Conservation (phyloP, 2,888 invertebrate species). For the Oxystoma pomonae region DNA sequence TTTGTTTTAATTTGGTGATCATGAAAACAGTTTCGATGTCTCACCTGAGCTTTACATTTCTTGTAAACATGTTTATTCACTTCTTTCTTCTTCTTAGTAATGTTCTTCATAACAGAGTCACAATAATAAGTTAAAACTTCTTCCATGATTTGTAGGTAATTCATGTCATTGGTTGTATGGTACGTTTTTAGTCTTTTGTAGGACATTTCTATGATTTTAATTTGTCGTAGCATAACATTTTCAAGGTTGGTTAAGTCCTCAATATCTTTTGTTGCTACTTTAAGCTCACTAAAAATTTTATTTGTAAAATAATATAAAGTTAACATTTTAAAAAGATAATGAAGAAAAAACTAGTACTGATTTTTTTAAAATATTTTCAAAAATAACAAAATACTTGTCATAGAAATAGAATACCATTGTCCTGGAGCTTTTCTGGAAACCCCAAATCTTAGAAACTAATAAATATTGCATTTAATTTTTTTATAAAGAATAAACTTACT, state of each 20-base stretch:
- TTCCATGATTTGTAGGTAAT: slow-evolving; percentile 35
- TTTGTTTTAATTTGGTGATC: too few species aligned
- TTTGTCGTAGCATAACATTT: slow-evolving; percentile 27
- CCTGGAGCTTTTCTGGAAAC: too few species aligned
- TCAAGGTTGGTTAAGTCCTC: slow-evolving; percentile 28
- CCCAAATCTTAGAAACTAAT: too few species aligned
- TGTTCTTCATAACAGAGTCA: slow-evolving; percentile 29
- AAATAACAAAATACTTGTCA: too few species aligned
- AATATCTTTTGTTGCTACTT: slow-evolving; percentile 26
- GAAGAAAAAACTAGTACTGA: too few species aligned
- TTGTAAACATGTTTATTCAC: slow-evolving; percentile 19
- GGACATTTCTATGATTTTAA: slow-evolving; percentile 31
- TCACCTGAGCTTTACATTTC: slow-evolving; percentile 20
- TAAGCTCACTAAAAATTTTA: slow-evolving; percentile 29
- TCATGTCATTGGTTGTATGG: slow-evolving; percentile 24
- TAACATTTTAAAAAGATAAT: too few species aligned
- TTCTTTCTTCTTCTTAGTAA: slow-evolving; percentile 25
- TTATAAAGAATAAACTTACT: slow-evolving; percentile 26
- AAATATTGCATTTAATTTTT: too few species aligned
- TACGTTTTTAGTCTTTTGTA: slow-evolving; percentile 27
- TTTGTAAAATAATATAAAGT: too few species aligned
- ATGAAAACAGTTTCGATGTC: too few species aligned
- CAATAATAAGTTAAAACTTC: slow-evolving; percentile 32
- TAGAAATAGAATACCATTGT: too few species aligned
- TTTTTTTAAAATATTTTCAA: too few species aligned